A percentile compares a stretch with the other conserved stretches of the same genome.
phyloP scores from a whole-genome alignment of 1,140 invertebrate species.

The Oreohelix idahoensis region DNA sequence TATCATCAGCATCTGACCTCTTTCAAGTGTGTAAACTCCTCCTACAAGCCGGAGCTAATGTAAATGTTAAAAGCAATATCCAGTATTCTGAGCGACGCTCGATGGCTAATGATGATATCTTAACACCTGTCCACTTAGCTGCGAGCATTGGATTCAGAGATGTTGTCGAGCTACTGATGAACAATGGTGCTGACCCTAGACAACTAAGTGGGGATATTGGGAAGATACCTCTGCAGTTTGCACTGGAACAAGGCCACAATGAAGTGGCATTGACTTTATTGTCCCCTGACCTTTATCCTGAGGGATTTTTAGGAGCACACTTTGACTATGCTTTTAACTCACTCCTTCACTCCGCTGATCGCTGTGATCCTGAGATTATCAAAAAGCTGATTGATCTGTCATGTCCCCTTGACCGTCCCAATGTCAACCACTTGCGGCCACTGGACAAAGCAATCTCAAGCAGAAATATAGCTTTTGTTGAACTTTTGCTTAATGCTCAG shows the following conservation, averaged over 20 bases:
- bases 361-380: slow-evolving; percentile 4
- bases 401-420: slow-evolving; percentile 19
- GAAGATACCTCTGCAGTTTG: slow-evolving; percentile 30
- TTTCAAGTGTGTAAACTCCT: background rate
- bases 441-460: slow-evolving; percentile 24
- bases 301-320: slow-evolving; percentile 1
- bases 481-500: background rate
- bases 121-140: slow-evolving; percentile 17
- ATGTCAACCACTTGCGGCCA: slow-evolving; percentile 24
- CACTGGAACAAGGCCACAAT: slow-evolving; percentile 24
- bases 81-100: slow-evolving; percentile 22
- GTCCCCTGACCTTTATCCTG: background rate
- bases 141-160: slow-evolving; percentile 11
- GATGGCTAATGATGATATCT: slow-evolving; percentile 24
- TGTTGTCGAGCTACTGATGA: slow-evolving; percentile 16
- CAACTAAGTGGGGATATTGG: slow-evolving; percentile 27
- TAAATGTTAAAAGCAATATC: slow-evolving; percentile 24
- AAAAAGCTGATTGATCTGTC: slow-evolving; percentile 1
- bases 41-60: slow-evolving; percentile 11
- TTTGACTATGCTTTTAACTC: slow-evolving; percentile 27
- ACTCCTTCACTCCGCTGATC: slow-evolving; percentile 26
- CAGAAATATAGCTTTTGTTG: slow-evolving; percentile 13
- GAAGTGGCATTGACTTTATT: background rate
- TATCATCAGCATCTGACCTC: background rate
- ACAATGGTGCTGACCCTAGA: slow-evolving; percentile 22